These are phyloP conservation scores for Scaptomyza hsui DNA, from an alignment of 1,140 invertebrate genomes.

Conservation along the genomic window DNA sequence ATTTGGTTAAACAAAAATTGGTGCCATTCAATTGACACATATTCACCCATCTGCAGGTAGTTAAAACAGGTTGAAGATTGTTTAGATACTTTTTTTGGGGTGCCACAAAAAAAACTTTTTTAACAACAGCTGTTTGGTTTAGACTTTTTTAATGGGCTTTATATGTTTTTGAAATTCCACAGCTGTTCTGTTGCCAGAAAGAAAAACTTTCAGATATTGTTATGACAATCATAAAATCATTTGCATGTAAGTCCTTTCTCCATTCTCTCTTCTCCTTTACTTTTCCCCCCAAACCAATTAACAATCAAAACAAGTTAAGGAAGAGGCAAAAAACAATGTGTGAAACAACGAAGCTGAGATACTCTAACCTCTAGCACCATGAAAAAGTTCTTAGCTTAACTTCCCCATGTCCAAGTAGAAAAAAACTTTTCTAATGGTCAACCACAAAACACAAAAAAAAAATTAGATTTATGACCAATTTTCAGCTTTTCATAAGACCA, in stretches of 20 bases:
- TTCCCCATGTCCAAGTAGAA: slow-evolving; percentile 8
- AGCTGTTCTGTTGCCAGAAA: slow-evolving; percentile 13
- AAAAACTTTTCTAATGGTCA: slow-evolving; percentile 61
- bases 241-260: slow-evolving; percentile 37
- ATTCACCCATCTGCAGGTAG: slow-evolving; percentile 42
- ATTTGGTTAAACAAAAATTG: slow-evolving; percentile 63
- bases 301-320: slow-evolving; percentile 18
- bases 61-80: slow-evolving; percentile 14
- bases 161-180: background rate
- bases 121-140: background rate
- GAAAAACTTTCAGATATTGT: slow-evolving; percentile 23
- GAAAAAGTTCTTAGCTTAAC: background rate
- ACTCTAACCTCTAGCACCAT: too few relatives aligned
- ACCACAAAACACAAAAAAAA: slow-evolving; percentile 2
- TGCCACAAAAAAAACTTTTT: background rate
- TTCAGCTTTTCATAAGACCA: slow-evolving; percentile 38
- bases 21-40: slow-evolving; percentile 72
- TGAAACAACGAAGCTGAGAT: background rate
- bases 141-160: background rate
- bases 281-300: slow-evolving; percentile 32
- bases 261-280: background rate
- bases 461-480: slow-evolving; percentile 57
- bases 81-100: too few relatives aligned
- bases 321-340: background rate
- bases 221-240: slow-evolving; percentile 41